These are phyloP conservation scores for Onychostruthus taczanowskii DNA, from an alignment of 2,113 vertebrate genomes.

Conservation along the genomic window DNA sequence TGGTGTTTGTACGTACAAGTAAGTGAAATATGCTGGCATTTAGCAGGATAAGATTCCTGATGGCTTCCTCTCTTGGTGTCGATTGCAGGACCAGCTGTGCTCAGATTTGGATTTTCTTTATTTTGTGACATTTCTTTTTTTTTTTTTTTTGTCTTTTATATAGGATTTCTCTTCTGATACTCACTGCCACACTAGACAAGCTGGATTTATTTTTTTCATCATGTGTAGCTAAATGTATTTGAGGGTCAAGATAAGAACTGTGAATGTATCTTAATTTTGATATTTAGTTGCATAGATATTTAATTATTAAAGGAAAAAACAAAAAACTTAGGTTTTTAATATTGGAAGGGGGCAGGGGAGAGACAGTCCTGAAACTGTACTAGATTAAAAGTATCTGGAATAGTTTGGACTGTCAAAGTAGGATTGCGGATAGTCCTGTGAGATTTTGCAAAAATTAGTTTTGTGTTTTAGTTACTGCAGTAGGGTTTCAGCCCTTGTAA, in stretches of 20 bases:
- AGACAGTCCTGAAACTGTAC: background rate
- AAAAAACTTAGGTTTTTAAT: background rate
- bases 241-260: background rate
- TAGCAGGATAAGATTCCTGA: background rate
- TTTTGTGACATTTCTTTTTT: accelerated
- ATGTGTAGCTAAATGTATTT: background rate
- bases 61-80: background rate
- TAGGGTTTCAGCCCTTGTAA: background rate
- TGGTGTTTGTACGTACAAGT: background rate
- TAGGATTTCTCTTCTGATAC: background rate
- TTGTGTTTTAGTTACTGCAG: background rate
- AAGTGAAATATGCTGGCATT: background rate
- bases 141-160: background rate
- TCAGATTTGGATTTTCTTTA: background rate
- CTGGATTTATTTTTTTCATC: background rate
- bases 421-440: background rate
- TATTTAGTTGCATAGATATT: background rate
- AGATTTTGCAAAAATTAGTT: background rate
- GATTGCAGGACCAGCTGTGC: background rate
- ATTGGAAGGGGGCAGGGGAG: accelerated
- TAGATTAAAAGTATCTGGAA: background rate
- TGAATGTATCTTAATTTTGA: background rate
- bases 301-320: background rate
- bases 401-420: background rate
- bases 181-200: background rate